Base-by-base conservation (phyloP, 1,140 invertebrate species). In the Drosophila saltans region DNA sequence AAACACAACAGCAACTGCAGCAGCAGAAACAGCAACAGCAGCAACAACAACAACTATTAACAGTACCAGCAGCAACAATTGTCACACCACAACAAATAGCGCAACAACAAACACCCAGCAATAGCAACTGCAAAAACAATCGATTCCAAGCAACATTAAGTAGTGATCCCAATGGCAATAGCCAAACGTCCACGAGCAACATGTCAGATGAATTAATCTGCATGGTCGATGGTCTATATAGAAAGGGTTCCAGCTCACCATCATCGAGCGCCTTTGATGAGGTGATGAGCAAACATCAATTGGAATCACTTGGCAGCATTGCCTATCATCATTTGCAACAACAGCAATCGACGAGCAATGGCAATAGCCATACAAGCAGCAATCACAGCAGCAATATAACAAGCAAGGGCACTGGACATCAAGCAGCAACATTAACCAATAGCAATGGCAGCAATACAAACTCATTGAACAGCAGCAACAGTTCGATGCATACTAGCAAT, bases 291-390 rank as follows among this genome's bases (percentile, higher is more conserved):
- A 91, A 91, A 28, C 83, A 90, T 7, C 78, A 80, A 6, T 52
- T 81, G 48, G 80, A 92, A 56, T 79, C 91, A 10, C 92, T 91
- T 10, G 91, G 91, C 68, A 91, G 90, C 41, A 88, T 86, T 64
- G 83, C 83, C 70, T 88, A 88, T 69, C 80, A 80, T 58, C 84
- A 88, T 39, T 56, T 83, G 70, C 84, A 86, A 24, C 66, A 69
- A 45, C 58, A 66, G 41, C 60, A 76, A 8, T 36, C 55, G 67
- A 62, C 41, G 41, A 36, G 39, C 39, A 75, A 16, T 58, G 45
- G 30, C 45, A 64, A 40, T 24, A 43, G 52, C 26, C 24, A 48
- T 58, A 56, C 45, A 66, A 56, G 58, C 62, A 48, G 67, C 70
- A 45, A 40, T 24, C 57, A 66, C 33, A 36, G 48, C 45, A 67